Evolutionary conservation across 2,888 invertebrate species (phyloP).

Genomic region (Stomorhina lunata): DNA sequence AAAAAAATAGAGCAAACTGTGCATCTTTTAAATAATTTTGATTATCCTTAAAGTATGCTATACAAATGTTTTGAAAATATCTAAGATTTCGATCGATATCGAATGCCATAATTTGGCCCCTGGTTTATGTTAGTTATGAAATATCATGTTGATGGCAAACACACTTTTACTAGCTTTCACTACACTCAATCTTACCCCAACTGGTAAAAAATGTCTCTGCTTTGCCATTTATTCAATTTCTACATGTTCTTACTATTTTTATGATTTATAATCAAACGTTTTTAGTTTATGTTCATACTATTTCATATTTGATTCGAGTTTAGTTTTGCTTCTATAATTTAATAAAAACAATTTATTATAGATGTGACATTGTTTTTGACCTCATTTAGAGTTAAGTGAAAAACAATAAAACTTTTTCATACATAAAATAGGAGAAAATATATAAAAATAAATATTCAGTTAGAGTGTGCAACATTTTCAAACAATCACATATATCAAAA

Average conservation of each 20-base stretch:
- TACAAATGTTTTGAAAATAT: too few relatives aligned
- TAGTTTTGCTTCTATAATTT: not conserved
- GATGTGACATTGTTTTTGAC: slow-evolving; percentile 35
- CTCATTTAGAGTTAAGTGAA: slow-evolving; percentile 8
- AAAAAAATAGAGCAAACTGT: too few relatives aligned
- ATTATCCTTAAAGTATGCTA: too few relatives aligned
- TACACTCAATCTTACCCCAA: too few relatives aligned
- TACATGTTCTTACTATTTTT: not conserved
- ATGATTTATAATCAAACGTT: not conserved
- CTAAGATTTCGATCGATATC: too few relatives aligned
- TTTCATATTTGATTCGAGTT: not conserved
- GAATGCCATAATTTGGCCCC: too few relatives aligned
- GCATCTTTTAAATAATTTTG: too few relatives aligned
- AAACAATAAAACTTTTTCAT: slow-evolving; percentile 10
- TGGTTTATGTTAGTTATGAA: too few relatives aligned
- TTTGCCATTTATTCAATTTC: not conserved
- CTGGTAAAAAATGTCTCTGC: too few relatives aligned
- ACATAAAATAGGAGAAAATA: not conserved
- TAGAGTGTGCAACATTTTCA: not conserved
- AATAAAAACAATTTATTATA: slow-evolving; percentile 32
- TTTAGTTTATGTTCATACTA: not conserved
- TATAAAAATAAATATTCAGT: not conserved
- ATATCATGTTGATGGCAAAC: too few relatives aligned
- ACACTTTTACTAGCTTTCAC: too few relatives aligned
- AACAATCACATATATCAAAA: slow-evolving; percentile 5